Evolutionary conservation across 2,888 invertebrate genomes (phyloP), one percentile per base, ranked within the genome.

Genomic region (Leptogaster cylindrica): DNA sequence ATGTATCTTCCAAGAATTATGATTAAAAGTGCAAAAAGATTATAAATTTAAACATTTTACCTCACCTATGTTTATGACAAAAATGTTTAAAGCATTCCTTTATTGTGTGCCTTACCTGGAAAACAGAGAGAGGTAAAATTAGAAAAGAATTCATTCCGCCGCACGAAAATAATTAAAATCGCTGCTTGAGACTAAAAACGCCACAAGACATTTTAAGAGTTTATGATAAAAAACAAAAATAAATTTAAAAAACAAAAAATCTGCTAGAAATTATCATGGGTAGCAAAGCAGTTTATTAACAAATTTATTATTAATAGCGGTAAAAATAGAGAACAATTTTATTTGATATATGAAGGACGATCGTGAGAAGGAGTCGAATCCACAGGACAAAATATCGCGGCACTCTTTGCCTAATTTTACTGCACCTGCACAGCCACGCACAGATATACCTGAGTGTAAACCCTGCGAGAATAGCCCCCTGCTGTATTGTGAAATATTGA

Each of bases 351-450:
- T 52, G 52, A 18, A 31, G 18, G 52, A 31, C 33, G 31, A 52
- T 52, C 52, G 52, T 52, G 52, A 52, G 52, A 52, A 52, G 31
- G 18, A 31, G 10, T 1, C 46, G 46, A 16, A 46, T n/a, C 20
- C 18, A 23, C 23, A 23, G 20, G 46, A 20, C n/a, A 46, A 25
- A 25, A 25, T 6, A 41, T 14, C 5, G 39, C 58, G 36, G 58
- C 58, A 27, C 16, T 58, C 41, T 41, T 58, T 14, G 7, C 16
- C 4, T 16, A 44, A 18, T 46, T 33, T 20, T 48, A 31, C 31
- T 64, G 64, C 64, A 64, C 64, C 64, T 64, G 64, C 46, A 64
- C 33, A n/a, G n/a, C n/a, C 52, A 31, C 14, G 31, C 16, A 33
- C n/a, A n/a, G n/a, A n/a, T n/a, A n/a, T 52, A 52, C 48, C 48